Evolutionary conservation across 2,888 invertebrate genomes (phyloP).

Genomic region (Hemithea aestivaria): DNA sequence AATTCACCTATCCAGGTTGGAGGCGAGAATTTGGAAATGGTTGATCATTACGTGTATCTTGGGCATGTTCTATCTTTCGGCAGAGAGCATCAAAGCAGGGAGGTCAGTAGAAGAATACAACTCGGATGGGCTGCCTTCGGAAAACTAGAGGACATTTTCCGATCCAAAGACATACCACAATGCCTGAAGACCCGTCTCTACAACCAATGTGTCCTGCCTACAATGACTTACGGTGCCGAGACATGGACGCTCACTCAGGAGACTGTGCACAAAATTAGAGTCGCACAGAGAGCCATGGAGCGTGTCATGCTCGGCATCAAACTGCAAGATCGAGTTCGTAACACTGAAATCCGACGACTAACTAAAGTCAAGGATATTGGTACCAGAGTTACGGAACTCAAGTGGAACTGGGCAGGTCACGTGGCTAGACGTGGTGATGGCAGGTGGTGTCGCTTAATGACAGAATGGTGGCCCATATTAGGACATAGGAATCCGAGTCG

Average conservation of each 20-base stretch:
- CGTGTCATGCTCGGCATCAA: conserved; percentile 16
- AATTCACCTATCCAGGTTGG: background rate
- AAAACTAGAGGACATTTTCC: conserved; percentile 10
- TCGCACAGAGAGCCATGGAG: conserved; percentile 13
- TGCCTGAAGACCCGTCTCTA: conserved; percentile 1
- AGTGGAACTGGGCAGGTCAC: conserved; percentile 4
- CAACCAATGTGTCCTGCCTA: conserved; percentile 19
- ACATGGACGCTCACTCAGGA: conserved; percentile 16
- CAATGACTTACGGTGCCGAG: conserved; percentile 21
- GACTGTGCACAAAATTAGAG: conserved; percentile 5
- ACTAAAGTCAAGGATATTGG: background rate
- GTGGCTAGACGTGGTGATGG: background rate
- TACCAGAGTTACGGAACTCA: background rate
- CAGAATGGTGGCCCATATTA: too few relatives aligned
- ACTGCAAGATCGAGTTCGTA: conserved; percentile 3
- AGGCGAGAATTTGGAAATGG: background rate
- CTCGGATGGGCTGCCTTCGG: conserved; percentile 24
- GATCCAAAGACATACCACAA: conserved; percentile 4
- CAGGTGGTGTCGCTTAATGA: too few relatives aligned
- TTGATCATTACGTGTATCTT: background rate
- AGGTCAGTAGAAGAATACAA: conserved; percentile 8
- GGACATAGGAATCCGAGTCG: too few relatives aligned
- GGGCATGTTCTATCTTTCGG: background rate
- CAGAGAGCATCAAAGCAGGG: background rate
- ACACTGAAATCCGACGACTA: background rate